These are phyloP conservation scores for Drosophila nigrodunni DNA, from an alignment of 1,140 invertebrate genomes.

Conservation along the genomic window DNA sequence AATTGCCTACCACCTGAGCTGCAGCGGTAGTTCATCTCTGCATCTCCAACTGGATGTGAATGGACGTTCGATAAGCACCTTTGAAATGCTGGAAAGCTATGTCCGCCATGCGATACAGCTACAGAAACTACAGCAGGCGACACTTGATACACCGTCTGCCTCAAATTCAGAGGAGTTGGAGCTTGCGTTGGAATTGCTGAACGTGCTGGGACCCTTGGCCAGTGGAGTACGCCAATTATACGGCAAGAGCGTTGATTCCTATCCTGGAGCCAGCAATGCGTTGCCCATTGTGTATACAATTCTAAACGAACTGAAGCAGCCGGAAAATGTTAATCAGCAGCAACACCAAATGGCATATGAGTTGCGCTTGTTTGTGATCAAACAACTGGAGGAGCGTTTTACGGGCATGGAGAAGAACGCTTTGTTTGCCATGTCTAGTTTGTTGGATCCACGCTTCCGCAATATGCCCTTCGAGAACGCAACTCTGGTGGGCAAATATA, in stretches of 20 bases:
- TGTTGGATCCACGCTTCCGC: slow-evolving; percentile 54
- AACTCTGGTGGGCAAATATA: slow-evolving; percentile 46
- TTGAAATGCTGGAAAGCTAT: slow-evolving; percentile 39
- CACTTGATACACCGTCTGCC: slow-evolving; percentile 17
- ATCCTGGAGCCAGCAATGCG: slow-evolving; percentile 44
- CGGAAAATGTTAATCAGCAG: slow-evolving; percentile 21
- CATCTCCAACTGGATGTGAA: slow-evolving; percentile 14
- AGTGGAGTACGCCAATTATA: slow-evolving; percentile 42
- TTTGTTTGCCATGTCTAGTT: slow-evolving; percentile 32
- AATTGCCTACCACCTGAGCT: neutral
- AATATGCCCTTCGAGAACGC: slow-evolving; percentile 49
- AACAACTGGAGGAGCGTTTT: slow-evolving; percentile 35
- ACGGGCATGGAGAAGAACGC: slow-evolving; percentile 47
- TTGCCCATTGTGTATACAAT: slow-evolving; percentile 48
- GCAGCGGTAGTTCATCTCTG: neutral
- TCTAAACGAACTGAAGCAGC: slow-evolving; percentile 48
- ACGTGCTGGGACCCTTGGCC: slow-evolving; percentile 32
- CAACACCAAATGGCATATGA: slow-evolving; percentile 37
- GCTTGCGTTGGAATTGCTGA: slow-evolving; percentile 31
- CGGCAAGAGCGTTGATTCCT: neutral
- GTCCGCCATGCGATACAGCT: slow-evolving; percentile 5
- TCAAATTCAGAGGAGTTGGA: slow-evolving; percentile 17
- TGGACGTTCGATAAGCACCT: slow-evolving; percentile 24
- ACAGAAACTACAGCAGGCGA: neutral
- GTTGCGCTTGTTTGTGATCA: slow-evolving; percentile 44